A percentile compares a stretch with the other conserved stretches of the same genome.
These are phyloP conservation scores for Oryctes rhinoceros DNA, from an alignment of 1,140 invertebrate genomes.

Conservation along the genomic window DNA sequence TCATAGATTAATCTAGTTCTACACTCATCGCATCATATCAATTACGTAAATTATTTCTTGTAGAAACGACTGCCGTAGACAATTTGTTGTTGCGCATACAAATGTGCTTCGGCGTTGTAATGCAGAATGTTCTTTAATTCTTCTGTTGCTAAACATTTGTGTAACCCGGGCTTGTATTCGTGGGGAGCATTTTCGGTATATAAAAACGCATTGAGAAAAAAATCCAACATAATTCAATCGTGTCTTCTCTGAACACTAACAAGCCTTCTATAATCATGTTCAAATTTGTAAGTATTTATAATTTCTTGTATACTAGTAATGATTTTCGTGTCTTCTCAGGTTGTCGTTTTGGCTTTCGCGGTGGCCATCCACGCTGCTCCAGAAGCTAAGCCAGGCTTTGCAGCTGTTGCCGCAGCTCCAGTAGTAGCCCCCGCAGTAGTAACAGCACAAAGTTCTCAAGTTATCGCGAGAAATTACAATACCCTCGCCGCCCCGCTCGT, in stretches of 20 bases:
- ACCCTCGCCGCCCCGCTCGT: constrained; percentile 61
- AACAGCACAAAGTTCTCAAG: constrained; percentile 71
- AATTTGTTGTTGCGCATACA: neutral
- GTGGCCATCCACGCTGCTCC: constrained; percentile 62
- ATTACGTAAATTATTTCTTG: constrained; percentile 28
- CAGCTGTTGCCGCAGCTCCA: constrained; percentile 53
- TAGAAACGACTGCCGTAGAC: neutral
- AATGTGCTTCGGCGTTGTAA: constrained; percentile 7
- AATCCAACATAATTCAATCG: neutral
- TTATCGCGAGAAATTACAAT: constrained; percentile 70
- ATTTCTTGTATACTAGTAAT: neutral
- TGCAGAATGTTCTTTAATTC: constrained; percentile 1
- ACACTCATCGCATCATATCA: neutral
- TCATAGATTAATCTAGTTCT: neutral
- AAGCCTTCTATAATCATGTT: constrained; percentile 52
- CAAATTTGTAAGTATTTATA: constrained; percentile 58
- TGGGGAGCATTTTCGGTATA: constrained; percentile 38
- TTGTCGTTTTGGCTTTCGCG: constrained; percentile 61
- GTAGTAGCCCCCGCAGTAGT: constrained; percentile 65
- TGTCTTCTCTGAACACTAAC: constrained; percentile 27
- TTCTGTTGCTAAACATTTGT: neutral
- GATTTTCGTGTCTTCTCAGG: constrained; percentile 45
- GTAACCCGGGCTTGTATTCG: constrained; percentile 11
- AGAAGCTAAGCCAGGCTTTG: constrained; percentile 45
- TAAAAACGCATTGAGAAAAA: constrained; percentile 29